Conservation (phyloP, 2,888 invertebrate genomes). For the Watsonalla cultraria region DNA sequence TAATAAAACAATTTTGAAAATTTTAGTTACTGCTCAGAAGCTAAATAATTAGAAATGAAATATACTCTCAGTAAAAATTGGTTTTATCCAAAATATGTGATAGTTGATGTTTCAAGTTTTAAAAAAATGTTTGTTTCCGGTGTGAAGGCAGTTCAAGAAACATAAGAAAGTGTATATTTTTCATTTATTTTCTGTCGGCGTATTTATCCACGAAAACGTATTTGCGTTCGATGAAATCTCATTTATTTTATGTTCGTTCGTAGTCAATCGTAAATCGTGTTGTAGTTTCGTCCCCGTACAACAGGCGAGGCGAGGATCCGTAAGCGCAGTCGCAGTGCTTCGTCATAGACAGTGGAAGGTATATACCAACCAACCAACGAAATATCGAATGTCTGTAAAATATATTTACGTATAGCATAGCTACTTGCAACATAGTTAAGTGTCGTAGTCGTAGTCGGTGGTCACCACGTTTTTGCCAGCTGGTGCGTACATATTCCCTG, state of each 20-base stretch:
- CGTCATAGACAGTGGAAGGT: conserved; percentile 71
- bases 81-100: conserved; percentile 40
- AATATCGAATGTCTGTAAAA: conserved; percentile 65
- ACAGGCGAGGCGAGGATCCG: conserved; percentile 40
- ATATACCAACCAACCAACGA: conserved; percentile 42
- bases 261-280: conserved; percentile 43
- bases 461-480: conserved; percentile 77
- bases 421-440: conserved; percentile 16
- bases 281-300: conserved; percentile 42
- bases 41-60: conserved; percentile 56
- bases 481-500: conserved; percentile 66
- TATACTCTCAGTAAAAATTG: conserved; percentile 42
- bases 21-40: conserved; percentile 31
- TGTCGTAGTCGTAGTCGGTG: conserved; percentile 42
- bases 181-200: conserved; percentile 77
- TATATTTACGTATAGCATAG: conserved; percentile 61
- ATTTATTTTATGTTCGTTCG: conserved; percentile 61
- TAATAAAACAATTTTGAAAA: conserved; percentile 28
- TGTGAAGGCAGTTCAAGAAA: conserved; percentile 73
- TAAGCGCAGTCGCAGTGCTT: conserved; percentile 44
- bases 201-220: conserved; percentile 64
- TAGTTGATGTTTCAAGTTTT: conserved; percentile 48
- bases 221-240: conserved; percentile 55
- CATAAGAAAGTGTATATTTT: conserved; percentile 72
- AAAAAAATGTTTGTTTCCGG: conserved; percentile 69